These are phyloP conservation scores for Labrus mixtus DNA, from an alignment of 2,113 vertebrate genomes.

Conservation along the genomic window DNA sequence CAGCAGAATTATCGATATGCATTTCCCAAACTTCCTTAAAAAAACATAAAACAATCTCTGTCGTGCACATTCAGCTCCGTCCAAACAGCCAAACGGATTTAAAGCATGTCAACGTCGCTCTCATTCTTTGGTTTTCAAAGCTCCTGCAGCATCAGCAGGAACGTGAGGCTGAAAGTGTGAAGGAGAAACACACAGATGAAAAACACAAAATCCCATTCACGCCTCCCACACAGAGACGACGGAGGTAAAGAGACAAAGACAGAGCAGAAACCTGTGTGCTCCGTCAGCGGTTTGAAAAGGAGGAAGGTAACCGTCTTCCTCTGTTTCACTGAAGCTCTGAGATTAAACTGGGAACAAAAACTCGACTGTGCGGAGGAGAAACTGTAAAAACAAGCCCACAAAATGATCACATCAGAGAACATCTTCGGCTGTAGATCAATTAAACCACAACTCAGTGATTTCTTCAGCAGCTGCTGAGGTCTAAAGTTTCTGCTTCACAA, in stretches of 20 bases:
- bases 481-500: too few relatives aligned
- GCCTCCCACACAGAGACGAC: slow-evolving; percentile 26
- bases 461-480: background rate
- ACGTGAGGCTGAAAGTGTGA: background rate
- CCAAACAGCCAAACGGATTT: background rate
- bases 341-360: too few relatives aligned
- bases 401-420: background rate
- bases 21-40: background rate
- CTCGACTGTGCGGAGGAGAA: background rate
- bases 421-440: background rate
- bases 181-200: slow-evolving; percentile 21
- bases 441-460: background rate
- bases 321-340: too few relatives aligned
- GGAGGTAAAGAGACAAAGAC: background rate
- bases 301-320: background rate
- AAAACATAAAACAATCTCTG: background rate
- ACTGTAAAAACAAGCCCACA: background rate
- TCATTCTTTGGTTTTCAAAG: background rate
- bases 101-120: background rate
- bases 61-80: background rate
- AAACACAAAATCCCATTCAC: slow-evolving; percentile 23
- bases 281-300: slow-evolving; percentile 15
- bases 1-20: too few relatives aligned
- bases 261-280: background rate
- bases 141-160: slow-evolving; percentile 18